Evolutionary conservation across 2,113 vertebrate genomes (phyloP), one percentile per base, ranked within the genome.

Genomic region (Nothoprocta perdicaria): DNA sequence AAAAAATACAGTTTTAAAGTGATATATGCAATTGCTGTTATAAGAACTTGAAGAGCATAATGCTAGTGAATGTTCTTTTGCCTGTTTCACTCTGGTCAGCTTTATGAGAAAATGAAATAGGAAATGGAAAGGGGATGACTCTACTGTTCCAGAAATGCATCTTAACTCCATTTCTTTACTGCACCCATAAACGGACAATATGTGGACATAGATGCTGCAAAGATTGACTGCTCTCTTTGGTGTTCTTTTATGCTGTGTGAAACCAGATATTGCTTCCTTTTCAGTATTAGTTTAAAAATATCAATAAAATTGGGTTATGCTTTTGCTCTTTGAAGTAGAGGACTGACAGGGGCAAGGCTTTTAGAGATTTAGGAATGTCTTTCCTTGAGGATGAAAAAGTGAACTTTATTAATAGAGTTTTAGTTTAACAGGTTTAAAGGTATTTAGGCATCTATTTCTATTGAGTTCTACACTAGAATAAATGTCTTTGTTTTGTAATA

Each of bases 31-130:
- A 89, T n/a, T 68, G 75, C 53, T 92, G 72, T 89, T 94, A 58
- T 50, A 85, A 87, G 82, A 83, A 85, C 89, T 86, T 88, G 76
- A 87, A 91, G 80, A 86, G 8, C 72, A 52, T 94, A 93, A 86
- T 73, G 4, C 7, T 48, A 89, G 61, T 22, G 53, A 29, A 41
- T 1, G 2, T 58, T 65, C 57, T 53, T 31, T 65, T 79, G 29
- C 9, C 50, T 33, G 12, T 76, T 93, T 91, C 62, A 76, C 52
- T 85, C 48, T 79, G 57, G 85, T 92, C 85, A 96, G 27, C 69
- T 86, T 88, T 83, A 74, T 78, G 58, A 88, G 79, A 80, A 92
- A 91, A 94, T 78, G 48, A 72, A 92, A 67, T n/a, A 29, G 63
- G 65, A 63, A 86, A 76, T 27, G 83, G 72, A 83, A 90, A 71